phyloP scores from a whole-genome alignment of 2,797 vertebrate genomes.

The Ceyx erithaca region DNA sequence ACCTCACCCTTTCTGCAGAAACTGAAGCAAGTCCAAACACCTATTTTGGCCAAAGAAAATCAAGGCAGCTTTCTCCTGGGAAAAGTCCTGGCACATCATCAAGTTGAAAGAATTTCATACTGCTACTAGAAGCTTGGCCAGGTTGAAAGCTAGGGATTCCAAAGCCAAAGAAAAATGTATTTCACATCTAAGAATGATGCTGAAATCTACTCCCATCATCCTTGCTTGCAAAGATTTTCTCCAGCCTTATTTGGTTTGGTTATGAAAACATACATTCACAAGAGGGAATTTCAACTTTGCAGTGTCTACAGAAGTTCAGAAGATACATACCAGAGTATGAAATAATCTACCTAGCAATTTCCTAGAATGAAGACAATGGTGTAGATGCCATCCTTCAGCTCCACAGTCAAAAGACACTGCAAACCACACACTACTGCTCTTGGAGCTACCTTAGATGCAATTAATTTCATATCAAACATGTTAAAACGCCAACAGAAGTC shows the following conservation, averaged over 20 bases:
- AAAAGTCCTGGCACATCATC: constrained; percentile 13
- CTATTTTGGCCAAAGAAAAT: constrained; percentile 46
- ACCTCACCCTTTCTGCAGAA: constrained; percentile 58
- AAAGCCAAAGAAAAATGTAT: background rate
- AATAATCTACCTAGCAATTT: background rate
- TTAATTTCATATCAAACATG: background rate
- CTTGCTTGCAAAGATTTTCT: background rate
- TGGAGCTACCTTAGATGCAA: background rate
- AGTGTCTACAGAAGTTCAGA: background rate
- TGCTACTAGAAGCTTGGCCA: background rate
- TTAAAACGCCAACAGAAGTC: background rate
- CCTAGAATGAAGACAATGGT: background rate
- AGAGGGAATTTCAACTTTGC: background rate
- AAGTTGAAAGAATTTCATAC: constrained; percentile 10
- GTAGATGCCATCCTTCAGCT: background rate
- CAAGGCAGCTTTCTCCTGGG: constrained; percentile 22
- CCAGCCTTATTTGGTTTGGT: background rate
- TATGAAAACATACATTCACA: background rate
- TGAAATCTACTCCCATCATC: background rate
- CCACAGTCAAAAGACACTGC: background rate
- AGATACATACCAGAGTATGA: background rate
- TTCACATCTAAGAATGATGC: background rate
- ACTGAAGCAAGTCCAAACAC: constrained; percentile 54
- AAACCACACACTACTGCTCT: background rate
- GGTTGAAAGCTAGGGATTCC: background rate